Percentiles rank a stretch among this genome's conserved stretches.
Conservation (phyloP, 2,888 invertebrate genomes). For the Blastobasis lacticolella region DNA sequence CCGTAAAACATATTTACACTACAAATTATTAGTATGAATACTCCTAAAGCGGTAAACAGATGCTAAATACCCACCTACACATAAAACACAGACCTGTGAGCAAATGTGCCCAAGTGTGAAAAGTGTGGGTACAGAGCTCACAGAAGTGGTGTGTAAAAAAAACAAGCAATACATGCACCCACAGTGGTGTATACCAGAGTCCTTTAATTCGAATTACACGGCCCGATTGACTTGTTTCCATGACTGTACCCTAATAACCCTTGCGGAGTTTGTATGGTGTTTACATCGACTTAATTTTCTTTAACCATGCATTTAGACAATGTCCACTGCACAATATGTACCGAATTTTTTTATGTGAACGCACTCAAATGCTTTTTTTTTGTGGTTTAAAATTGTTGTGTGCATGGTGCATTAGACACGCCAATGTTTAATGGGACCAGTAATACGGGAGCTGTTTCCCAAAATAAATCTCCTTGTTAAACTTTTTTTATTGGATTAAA, state of each 20-base stretch:
- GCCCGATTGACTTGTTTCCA: slow-evolving; percentile 59
- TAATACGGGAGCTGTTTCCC: neutral
- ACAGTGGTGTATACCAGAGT: slow-evolving; percentile 55
- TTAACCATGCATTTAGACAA: slow-evolving; percentile 51
- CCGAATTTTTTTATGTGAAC: slow-evolving; percentile 32
- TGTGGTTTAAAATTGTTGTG: slow-evolving; percentile 25
- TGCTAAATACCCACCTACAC: too few species aligned
- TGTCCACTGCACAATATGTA: slow-evolving; percentile 43
- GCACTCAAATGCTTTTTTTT: slow-evolving; percentile 30
- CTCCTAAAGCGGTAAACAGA: too few species aligned
- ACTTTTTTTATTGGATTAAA: slow-evolving; percentile 15
- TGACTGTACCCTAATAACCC: slow-evolving; percentile 57
- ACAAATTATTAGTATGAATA: too few species aligned
- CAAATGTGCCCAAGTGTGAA: slow-evolving; percentile 59
- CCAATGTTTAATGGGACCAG: slow-evolving; percentile 13
- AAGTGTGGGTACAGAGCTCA: slow-evolving; percentile 40
- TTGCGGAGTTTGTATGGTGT: slow-evolving; percentile 49
- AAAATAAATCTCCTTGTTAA: neutral
- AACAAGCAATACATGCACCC: slow-evolving; percentile 34
- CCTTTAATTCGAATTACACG: slow-evolving; percentile 68
- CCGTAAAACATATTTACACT: too few species aligned
- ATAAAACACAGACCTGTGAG: neutral
- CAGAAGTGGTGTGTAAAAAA: slow-evolving; percentile 37
- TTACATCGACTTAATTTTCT: slow-evolving; percentile 42
- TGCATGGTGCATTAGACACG: slow-evolving; percentile 33